Evolutionary conservation across 2,888 invertebrate species (phyloP), one percentile per base, ranked within the genome.

Genomic region (Synanthedon formicaeformis): DNA sequence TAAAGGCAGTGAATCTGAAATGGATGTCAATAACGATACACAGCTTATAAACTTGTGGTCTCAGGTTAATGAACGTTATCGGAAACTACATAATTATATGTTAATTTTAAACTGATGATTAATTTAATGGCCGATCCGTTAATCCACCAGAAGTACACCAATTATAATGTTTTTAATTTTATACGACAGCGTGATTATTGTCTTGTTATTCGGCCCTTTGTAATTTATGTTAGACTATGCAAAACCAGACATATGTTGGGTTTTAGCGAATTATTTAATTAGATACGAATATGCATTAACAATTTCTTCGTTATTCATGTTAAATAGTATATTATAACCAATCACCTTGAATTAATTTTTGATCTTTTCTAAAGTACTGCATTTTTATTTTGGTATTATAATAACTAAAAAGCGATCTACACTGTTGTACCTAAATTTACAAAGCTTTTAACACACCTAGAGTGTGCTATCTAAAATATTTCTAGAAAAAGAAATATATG

Each of bases 61-160:
- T 87, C 87, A 67, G 73, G 86, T 87, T 87, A 87, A 86, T 84
- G 69, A 64, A 75, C 81, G 69, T 81, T 80, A 81, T 76, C 75
- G 71, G 79, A 73, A 64, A 67, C 81, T 84, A 84, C 78, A 62
- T 66, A 12, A 49, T 49, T 49, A 49, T 63, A 64, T 80, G 84
- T 85, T 86, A 85, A 86, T 81, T 77, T 77, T 63, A 77, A 77
- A 75, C 73, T 77, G 65, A 63, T 65, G 34, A 60, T 58, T 62
- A 72, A 73, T 66, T 71, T 55, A 60, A 70, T 73, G 78, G 75
- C 78, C 78, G 79, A 73, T 69, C 64, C 71, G 77, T 81, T 82
- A 81, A 77, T 78, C 75, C 73, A 81, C 83, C 82, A 78, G 64
- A 69, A 75, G 70, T 63, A 79, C 80, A 81, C 82, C 83, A 80